Conservation (phyloP, 2,888 invertebrate genomes). For the Yponomeuta evonymella region DNA sequence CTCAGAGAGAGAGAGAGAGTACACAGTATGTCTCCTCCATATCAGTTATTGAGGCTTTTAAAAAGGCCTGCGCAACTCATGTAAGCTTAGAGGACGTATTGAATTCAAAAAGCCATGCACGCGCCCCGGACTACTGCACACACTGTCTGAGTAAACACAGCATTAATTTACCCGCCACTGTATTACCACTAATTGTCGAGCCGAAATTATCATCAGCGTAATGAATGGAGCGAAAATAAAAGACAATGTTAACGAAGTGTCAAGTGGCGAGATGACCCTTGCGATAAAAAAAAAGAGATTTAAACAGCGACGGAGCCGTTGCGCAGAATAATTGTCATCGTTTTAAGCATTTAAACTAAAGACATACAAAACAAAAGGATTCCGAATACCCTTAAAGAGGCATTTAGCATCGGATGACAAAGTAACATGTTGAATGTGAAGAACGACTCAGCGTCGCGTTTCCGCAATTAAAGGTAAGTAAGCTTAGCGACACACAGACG, state of each 20-base stretch:
- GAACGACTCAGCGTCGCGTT: constrained; percentile 34
- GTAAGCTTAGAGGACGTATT: too few relatives aligned
- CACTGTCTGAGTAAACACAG: too few relatives aligned
- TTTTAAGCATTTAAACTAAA: neutral
- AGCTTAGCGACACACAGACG: neutral
- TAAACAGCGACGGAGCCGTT: neutral
- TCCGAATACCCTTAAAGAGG: constrained; percentile 14
- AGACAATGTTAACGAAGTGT: constrained; percentile 10
- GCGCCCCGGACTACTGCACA: too few relatives aligned
- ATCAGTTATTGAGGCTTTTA: too few relatives aligned
- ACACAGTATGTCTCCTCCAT: too few relatives aligned
- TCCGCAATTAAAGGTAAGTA: constrained; percentile 50
- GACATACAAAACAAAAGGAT: constrained; percentile 10
- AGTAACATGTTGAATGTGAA: constrained; percentile 17
- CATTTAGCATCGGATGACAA: constrained; percentile 18
- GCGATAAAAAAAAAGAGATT: constrained; percentile 12
- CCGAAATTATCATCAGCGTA: neutral
- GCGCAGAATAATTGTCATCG: constrained; percentile 11
- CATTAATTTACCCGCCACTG: too few relatives aligned
- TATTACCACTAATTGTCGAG: neutral
- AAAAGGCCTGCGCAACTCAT: too few relatives aligned
- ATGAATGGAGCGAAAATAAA: constrained; percentile 4
- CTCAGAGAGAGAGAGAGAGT: too few relatives aligned
- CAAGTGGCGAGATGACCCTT: constrained; percentile 8
- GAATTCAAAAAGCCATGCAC: too few relatives aligned